Percentiles rank a stretch among this genome's conserved stretches.
Evolutionary conservation across 2,888 invertebrate genomes (phyloP).

Genomic region (Augochlorella aurata): DNA sequence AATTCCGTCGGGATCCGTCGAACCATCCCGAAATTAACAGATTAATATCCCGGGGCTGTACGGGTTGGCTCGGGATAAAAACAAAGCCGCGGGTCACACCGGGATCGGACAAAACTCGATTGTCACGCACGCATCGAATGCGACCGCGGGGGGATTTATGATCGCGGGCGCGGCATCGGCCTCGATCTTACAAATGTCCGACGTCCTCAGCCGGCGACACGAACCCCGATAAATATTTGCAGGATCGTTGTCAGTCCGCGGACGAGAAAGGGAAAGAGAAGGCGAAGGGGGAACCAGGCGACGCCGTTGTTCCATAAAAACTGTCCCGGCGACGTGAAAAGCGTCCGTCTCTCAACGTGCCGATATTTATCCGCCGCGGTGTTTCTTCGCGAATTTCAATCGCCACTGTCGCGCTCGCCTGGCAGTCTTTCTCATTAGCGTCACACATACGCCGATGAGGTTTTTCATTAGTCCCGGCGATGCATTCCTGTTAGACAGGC

Average conservation of each 20-base stretch:
- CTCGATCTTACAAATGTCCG: conserved; percentile 53
- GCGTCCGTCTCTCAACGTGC: conserved; percentile 35
- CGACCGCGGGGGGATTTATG: conserved; percentile 38
- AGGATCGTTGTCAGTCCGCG: conserved; percentile 55
- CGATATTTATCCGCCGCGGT: conserved; percentile 59
- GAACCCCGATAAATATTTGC: conserved; percentile 50
- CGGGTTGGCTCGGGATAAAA: neutral
- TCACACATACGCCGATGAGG: conserved; percentile 80
- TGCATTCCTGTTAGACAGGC: conserved; percentile 80
- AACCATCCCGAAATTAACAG: conserved; percentile 32
- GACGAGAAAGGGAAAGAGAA: conserved; percentile 30
- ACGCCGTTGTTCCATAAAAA: conserved; percentile 45
- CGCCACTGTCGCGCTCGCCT: conserved; percentile 70
- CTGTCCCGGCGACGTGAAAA: conserved; percentile 54
- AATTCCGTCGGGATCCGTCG: conserved; percentile 32
- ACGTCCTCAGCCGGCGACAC: conserved; percentile 12
- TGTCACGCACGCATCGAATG: conserved; percentile 41
- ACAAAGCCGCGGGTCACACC: conserved; percentile 27
- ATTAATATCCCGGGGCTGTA: conserved; percentile 39
- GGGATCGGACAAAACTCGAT: conserved; percentile 53
- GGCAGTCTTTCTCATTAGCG: conserved; percentile 78
- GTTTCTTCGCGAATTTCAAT: conserved; percentile 78
- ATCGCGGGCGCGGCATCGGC: conserved; percentile 13
- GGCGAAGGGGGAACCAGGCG: neutral
- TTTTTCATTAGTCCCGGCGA: conserved; percentile 81